Percentiles rank a stretch among this genome's conserved stretches.
Evolutionary conservation across 2,113 vertebrate genomes (phyloP).

Genomic region (Bungarus multicinctus): DNA sequence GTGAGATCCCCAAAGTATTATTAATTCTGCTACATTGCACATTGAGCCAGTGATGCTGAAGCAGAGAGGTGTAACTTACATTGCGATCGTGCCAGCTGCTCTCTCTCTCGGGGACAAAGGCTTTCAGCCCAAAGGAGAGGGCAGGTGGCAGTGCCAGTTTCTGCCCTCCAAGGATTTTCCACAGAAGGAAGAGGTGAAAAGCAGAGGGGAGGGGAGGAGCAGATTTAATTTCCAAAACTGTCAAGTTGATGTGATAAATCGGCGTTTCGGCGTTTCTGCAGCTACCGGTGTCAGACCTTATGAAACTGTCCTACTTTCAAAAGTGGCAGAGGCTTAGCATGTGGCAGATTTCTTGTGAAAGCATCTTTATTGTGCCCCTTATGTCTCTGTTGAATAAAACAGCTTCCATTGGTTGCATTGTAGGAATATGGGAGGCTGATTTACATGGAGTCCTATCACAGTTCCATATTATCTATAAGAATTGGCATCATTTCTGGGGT

Average conservation of each 20-base stretch:
- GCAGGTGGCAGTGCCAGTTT: conserved; percentile 29
- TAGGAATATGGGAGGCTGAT: neutral
- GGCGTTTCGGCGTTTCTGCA: conserved; percentile 15
- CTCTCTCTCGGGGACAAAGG: conserved; percentile 23
- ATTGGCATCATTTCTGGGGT: neutral
- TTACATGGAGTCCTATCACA: neutral
- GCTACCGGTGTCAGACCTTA: conserved; percentile 27
- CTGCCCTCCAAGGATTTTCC: conserved; percentile 27
- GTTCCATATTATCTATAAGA: neutral
- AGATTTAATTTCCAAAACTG: conserved; percentile 33
- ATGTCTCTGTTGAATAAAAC: neutral
- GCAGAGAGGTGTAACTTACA: conserved; percentile 23
- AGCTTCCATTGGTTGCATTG: neutral
- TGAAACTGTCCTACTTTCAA: conserved; percentile 28
- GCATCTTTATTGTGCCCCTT: conserved; percentile 9
- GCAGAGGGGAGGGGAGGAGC: neutral
- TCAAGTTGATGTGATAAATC: conserved; percentile 33
- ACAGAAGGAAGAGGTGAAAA: conserved; percentile 22
- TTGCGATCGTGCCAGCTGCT: conserved; percentile 20
- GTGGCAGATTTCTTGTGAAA: conserved; percentile 7
- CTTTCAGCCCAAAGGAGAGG: conserved; percentile 26
- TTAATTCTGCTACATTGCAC: conserved; percentile 22
- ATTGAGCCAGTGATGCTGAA: conserved; percentile 9
- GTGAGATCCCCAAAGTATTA: conserved; percentile 26
- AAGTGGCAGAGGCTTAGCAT: conserved; percentile 24